Base-by-base conservation (phyloP, 1,140 invertebrate species). In the Drosophila pruinosa region DNA sequence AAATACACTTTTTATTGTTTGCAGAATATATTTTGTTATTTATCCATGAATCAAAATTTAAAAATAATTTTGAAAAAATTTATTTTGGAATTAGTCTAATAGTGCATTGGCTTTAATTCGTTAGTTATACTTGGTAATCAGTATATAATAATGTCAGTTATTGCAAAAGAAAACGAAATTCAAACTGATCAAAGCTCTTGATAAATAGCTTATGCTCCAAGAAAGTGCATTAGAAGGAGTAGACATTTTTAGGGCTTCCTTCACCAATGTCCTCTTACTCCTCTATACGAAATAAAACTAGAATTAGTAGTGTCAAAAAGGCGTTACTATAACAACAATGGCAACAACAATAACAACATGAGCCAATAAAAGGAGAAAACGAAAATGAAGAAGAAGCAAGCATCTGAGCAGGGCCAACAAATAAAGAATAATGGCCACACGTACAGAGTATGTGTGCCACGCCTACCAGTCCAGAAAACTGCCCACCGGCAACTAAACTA, bases 291-390 rank as follows among this genome's bases (percentile, higher is more conserved):
- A 86, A 81, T 85, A 85, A 85, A 86, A 86, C 81, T 81, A 74
- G 86, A 86, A 86, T 86, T 86, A 86, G 81, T 88, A 88, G 81
- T 86, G 82, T 86, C 81, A 88, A 78, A 86, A 86, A 88, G 81
- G 82, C 81, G 81, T 86, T 86, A 86, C 81, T 77, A 74, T 71
- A 74, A 69, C 67, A 73, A 58, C 58, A 79, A 58, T 48, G 59
- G 53, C 14, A 47, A 14, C 36, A 31, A 17, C 43, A 31, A 38
- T 38, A 41, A 38, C 12, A 52, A 12, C 15, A 26, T 38, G 21
- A 61, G 56, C 38, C 54, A 52, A 52, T 59, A 54, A 26, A 26
- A 48, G 1, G 5, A 4, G 21, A 52, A 62, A 26, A 19, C 19
- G n/a, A 28, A 38, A n/a, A n/a, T n/a, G 31, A 39, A 62, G 17